Base-by-base conservation (phyloP, 2,113 vertebrate species). In the Anhinga rufa region DNA sequence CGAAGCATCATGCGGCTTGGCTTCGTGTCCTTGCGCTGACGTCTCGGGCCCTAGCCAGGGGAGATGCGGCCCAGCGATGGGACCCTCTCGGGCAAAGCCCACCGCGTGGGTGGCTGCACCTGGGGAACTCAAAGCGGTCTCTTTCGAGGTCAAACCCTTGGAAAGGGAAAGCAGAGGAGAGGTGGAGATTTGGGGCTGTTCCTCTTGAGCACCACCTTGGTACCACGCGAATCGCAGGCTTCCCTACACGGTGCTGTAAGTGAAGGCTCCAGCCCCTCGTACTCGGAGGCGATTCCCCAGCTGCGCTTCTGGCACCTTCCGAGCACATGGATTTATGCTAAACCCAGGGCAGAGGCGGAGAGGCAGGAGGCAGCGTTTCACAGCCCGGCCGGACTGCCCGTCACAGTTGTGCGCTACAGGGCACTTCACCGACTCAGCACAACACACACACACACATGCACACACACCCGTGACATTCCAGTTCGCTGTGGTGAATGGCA, bases 301-400 rank as follows among this genome's bases (percentile, higher is more conserved):
- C 57, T 49, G 2, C 16, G 2, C 72, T 65, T 36, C 52, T 44
- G 49, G 79, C 58, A 80, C 66, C 20, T 82, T 61, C 71, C 46
- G 6, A 17, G 78, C n/a, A 10, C 16, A 0, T 0, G 34, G 83
- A 31, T 21, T 60, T 60, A 25, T 6, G 1, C n/a, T 9, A 38
- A 58, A 21, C 11, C 40, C 55, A 15, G 46, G 24, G 2, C 0
- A 52, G 34, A 49, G 26, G 60, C 18, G 21, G 34, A 57, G 46
- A 18, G 8, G 34, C 34, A 32, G 46, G 51, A 25, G n/a, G 49
- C 76, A 54, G 79, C 13, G 4, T 38, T 48, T 48, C 19, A 48
- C 46, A 48, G 46, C 44, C 44, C 44, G 29, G 34, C 26, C 2
- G 44, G 14, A 8, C 0, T 1, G n/a, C 3, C 22, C 3, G 57